Conservation (phyloP, 2,888 invertebrate species). For the Drosophila emarginata region DNA sequence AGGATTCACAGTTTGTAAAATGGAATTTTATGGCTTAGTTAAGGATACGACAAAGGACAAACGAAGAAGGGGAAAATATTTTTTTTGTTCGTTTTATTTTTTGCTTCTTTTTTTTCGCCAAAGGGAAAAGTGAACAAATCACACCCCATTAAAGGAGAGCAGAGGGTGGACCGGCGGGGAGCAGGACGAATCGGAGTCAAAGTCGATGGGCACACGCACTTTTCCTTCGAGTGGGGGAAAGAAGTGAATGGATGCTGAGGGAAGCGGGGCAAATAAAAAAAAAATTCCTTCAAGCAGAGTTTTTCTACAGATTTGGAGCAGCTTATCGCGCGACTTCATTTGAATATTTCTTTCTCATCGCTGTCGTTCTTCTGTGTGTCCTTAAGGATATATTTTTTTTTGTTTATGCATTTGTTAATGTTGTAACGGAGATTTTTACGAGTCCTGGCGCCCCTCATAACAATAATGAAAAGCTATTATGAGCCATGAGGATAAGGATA, state of each 20-base stretch:
- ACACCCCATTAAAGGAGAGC: constrained; percentile 75
- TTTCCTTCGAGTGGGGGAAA: not conserved
- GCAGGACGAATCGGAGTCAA: not conserved
- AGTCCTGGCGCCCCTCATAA: constrained; percentile 76
- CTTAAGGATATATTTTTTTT: constrained; percentile 51
- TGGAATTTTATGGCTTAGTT: constrained; percentile 80
- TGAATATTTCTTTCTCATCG: constrained; percentile 72
- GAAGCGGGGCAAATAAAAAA: not conserved
- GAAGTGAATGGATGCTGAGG: not conserved
- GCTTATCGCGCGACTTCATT: constrained; percentile 82
- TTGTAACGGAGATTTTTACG: constrained; percentile 78
- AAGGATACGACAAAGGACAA: constrained; percentile 36
- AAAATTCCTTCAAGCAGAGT: constrained; percentile 46
- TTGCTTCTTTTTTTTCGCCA: not conserved
- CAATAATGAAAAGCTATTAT: constrained; percentile 82
- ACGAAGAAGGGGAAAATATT: constrained; percentile 48
- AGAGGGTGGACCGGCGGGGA: constrained; percentile 1
- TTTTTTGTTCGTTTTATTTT: constrained; percentile 9
- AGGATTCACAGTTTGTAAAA: constrained; percentile 82
- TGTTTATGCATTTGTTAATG: constrained; percentile 81
- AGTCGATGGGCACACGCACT: constrained; percentile 51
- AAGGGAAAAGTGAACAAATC: constrained; percentile 74
- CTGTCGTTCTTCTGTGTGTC: constrained; percentile 17
- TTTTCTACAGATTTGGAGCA: constrained; percentile 81
- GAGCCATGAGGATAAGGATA: constrained; percentile 69